These are phyloP conservation scores for Coenobita brevimanus DNA, from an alignment of 1,140 invertebrate genomes.

Conservation along the genomic window DNA sequence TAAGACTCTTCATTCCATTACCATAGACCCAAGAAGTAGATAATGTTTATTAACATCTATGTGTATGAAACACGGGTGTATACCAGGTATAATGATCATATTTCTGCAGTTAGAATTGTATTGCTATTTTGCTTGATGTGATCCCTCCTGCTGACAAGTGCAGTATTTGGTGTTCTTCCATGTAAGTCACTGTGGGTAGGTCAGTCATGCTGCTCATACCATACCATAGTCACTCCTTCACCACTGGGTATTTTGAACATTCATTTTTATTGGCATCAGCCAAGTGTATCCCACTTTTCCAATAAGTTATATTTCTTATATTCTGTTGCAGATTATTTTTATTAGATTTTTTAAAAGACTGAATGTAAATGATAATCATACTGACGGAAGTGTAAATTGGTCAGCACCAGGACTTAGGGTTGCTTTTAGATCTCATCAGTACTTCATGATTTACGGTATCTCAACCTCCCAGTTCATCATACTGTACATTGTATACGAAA, in stretches of 20 bases:
- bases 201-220: conserved; percentile 61
- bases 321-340: conserved; percentile 17
- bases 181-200: conserved; percentile 63
- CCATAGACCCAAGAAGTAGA: too few relatives aligned
- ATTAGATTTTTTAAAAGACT: background rate
- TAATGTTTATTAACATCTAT: too few relatives aligned
- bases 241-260: conserved; percentile 29
- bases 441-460: conserved; percentile 23
- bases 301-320: conserved; percentile 20
- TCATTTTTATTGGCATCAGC: conserved; percentile 40
- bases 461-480: conserved; percentile 54
- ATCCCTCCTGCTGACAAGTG: conserved; percentile 48
- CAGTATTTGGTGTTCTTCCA: conserved; percentile 62
- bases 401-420: conserved; percentile 17
- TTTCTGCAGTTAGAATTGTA: background rate
- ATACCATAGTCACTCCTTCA: conserved; percentile 50
- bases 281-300: conserved; percentile 27
- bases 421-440: conserved; percentile 62
- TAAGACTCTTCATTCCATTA: too few relatives aligned
- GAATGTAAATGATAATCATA: background rate
- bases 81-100: background rate
- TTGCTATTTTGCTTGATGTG: too few relatives aligned
- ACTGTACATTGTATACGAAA: conserved; percentile 65
- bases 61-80: too few relatives aligned
- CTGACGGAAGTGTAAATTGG: conserved; percentile 13